A percentile compares a stretch with the other conserved stretches of the same genome.
Evolutionary conservation across 2,888 invertebrate genomes (phyloP).

Genomic region (Syritta pipiens): DNA sequence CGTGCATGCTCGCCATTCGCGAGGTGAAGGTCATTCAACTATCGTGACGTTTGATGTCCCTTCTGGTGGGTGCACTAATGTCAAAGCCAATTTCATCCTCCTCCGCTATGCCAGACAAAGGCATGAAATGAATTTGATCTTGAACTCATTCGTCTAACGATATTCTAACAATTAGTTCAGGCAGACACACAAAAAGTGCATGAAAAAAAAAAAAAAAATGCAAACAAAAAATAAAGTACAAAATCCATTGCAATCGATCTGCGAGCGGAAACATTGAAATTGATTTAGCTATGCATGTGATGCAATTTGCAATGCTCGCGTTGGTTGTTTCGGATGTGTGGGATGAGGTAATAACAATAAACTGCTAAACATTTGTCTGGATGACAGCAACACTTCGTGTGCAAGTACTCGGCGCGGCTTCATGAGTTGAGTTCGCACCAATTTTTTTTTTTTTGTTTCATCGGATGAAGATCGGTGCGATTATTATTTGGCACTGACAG

Average conservation of each 20-base stretch:
- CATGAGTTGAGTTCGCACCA: slow-evolving; percentile 1
- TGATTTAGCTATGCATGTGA: slow-evolving; percentile 18
- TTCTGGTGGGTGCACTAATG: too few relatives aligned
- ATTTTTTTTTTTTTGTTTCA: not conserved
- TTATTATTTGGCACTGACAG: not conserved
- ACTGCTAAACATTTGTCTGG: not conserved
- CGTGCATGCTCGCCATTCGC: not conserved
- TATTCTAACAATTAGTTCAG: slow-evolving; percentile 27
- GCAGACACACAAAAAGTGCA: not conserved
- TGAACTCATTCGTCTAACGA: slow-evolving; percentile 22
- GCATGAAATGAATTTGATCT: too few relatives aligned
- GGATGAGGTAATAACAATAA: not conserved
- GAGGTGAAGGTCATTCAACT: not conserved
- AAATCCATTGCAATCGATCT: slow-evolving; percentile 5
- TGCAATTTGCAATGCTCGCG: not conserved
- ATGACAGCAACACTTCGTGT: not conserved
- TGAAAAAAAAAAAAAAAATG: too few relatives aligned
- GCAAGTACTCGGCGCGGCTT: not conserved
- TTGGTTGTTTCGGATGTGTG: not conserved
- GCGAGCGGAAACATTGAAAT: slow-evolving; percentile 22
- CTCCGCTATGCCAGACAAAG: too few relatives aligned
- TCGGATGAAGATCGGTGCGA: not conserved
- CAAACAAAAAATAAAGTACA: too few relatives aligned
- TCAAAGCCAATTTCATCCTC: too few relatives aligned
- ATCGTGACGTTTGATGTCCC: not conserved